Conservation (phyloP, 2,888 invertebrate genomes). For the Anodontia alba region DNA sequence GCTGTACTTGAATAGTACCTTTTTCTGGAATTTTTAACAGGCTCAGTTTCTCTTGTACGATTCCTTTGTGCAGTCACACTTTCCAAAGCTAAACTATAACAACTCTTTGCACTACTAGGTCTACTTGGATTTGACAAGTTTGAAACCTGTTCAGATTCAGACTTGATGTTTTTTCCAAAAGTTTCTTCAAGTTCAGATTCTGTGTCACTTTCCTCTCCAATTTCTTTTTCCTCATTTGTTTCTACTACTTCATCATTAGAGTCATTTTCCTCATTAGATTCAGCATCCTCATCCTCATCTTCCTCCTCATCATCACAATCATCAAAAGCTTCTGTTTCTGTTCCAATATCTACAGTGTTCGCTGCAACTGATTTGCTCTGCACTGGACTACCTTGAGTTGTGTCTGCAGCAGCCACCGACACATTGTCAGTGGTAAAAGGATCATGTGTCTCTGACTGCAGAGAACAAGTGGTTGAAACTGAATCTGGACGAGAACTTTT, state of each 20-base stretch:
- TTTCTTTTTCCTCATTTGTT: not conserved
- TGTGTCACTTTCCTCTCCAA: not conserved
- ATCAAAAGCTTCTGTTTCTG: slow-evolving; percentile 60
- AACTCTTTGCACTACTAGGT: not conserved
- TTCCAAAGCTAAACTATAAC: not conserved
- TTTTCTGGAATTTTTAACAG: not conserved
- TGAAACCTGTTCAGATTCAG: not conserved
- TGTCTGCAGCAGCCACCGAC: slow-evolving; percentile 56
- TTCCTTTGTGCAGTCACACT: slow-evolving; percentile 2
- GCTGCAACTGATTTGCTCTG: slow-evolving; percentile 19
- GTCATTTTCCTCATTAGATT: slow-evolving; percentile 18
- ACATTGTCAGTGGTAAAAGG: not conserved
- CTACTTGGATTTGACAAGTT: not conserved
- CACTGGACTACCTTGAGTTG: slow-evolving; percentile 51
- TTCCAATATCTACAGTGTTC: slow-evolving; percentile 57
- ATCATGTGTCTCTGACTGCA: not conserved
- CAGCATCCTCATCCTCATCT: slow-evolving; percentile 28
- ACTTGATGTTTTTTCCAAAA: not conserved
- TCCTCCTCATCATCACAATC: slow-evolving; percentile 39
- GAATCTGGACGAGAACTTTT: slow-evolving; percentile 8
- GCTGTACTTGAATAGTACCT: not conserved
- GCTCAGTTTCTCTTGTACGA: not conserved
- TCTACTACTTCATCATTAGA: not conserved
- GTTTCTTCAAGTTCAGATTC: not conserved
- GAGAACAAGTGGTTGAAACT: not conserved